Conservation (phyloP, 2,797 vertebrate species). For the Melopsittacus undulatus region DNA sequence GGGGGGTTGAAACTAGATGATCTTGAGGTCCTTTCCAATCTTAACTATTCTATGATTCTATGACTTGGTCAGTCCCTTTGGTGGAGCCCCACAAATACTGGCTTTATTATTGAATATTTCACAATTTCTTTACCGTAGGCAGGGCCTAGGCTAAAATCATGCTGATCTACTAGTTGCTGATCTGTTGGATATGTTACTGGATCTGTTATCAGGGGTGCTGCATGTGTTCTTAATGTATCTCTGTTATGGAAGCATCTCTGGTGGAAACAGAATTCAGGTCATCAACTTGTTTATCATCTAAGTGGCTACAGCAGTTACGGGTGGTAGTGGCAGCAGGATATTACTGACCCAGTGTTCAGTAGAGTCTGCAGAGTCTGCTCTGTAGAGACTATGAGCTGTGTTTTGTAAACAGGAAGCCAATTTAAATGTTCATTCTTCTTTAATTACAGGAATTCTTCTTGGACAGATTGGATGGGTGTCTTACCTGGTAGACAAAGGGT, state of each 20-base stretch:
- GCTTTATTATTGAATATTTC: neutral
- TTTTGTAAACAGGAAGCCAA: neutral
- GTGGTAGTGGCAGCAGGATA: neutral
- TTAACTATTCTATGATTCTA: too few species aligned
- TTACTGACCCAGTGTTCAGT: neutral
- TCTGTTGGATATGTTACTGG: neutral
- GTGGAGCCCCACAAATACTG: neutral
- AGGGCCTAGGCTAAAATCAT: neutral
- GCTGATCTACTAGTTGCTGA: neutral
- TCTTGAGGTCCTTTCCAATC: too few species aligned
- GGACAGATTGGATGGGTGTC: neutral
- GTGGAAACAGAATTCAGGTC: neutral
- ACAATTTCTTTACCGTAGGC: neutral
- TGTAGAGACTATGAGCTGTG: neutral
- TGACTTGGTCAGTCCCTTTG: neutral
- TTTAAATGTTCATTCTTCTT: neutral
- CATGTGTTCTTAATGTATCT: neutral
- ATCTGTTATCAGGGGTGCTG: neutral
- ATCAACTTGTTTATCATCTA: neutral
- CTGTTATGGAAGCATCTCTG: neutral
- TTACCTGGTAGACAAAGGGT: neutral
- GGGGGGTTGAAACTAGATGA: too few species aligned
- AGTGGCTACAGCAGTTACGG: neutral
- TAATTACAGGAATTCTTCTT: neutral
- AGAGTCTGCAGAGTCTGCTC: too few species aligned